These are phyloP conservation scores for Lasioglossum pauxillum DNA, from an alignment of 2,888 invertebrate genomes.

Conservation along the genomic window DNA sequence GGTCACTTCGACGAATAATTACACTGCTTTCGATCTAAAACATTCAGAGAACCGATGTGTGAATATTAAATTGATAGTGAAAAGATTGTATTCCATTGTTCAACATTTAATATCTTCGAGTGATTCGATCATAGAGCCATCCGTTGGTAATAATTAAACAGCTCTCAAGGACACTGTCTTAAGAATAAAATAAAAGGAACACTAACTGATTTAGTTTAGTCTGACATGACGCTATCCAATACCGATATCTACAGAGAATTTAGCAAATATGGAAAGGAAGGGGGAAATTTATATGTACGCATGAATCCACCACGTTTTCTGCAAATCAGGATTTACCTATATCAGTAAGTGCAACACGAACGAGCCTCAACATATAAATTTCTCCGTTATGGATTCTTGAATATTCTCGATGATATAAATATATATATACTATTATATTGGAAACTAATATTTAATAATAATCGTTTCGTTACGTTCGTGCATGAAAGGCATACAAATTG, in stretches of 20 bases:
- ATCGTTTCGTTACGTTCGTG: conserved; percentile 34
- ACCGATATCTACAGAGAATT: not conserved
- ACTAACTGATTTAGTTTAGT: not conserved
- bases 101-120: not conserved
- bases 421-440: conserved; percentile 11
- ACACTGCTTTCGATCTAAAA: not conserved
- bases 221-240: not conserved
- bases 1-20: not conserved
- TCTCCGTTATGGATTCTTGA: conserved; percentile 22
- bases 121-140: not conserved
- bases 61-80: not conserved
- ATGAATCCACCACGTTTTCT: conserved; percentile 35
- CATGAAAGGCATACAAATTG: conserved; percentile 11
- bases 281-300: conserved; percentile 17
- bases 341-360: conserved; percentile 8
- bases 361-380: conserved; percentile 27
- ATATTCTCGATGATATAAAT: conserved; percentile 12
- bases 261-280: not conserved
- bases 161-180: not conserved
- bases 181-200: not conserved
- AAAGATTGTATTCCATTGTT: not conserved
- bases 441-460: conserved; percentile 24
- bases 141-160: not conserved
- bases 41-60: not conserved
- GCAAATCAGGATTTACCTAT: not conserved